phyloP scores from a whole-genome alignment of 2,888 invertebrate genomes.

The Bombylius discolor region DNA sequence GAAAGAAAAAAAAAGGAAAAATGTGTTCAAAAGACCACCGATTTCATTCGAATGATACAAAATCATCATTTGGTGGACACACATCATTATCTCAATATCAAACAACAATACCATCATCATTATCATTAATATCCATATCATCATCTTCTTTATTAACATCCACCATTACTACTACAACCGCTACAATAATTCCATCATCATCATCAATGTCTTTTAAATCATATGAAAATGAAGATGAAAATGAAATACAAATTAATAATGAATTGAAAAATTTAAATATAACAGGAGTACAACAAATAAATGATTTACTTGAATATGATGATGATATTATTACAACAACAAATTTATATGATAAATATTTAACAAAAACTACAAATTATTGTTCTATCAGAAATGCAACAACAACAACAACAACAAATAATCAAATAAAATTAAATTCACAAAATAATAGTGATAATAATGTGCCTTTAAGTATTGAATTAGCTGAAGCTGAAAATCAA shows the following conservation, averaged over 20 bases:
- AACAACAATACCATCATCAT: too few relatives aligned
- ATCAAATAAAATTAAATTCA: too few relatives aligned
- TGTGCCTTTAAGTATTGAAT: slow-evolving; percentile 15
- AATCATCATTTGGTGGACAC: not conserved
- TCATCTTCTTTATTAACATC: too few relatives aligned
- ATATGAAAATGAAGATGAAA: not conserved
- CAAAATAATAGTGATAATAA: not conserved
- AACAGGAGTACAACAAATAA: not conserved
- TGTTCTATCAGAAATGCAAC: not conserved
- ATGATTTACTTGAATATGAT: slow-evolving; percentile 12
- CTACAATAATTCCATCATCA: not conserved
- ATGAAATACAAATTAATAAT: not conserved
- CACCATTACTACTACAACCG: too few relatives aligned
- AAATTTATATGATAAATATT: not conserved
- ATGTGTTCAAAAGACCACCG: not conserved
- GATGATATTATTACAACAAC: slow-evolving; percentile 7
- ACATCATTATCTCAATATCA: not conserved
- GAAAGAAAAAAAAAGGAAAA: not conserved
- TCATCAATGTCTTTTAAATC: not conserved
- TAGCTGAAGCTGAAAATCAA: slow-evolving; percentile 6
- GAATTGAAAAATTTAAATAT: not conserved
- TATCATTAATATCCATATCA: too few relatives aligned
- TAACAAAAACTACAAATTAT: not conserved
- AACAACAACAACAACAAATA: not conserved
- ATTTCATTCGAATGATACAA: not conserved